Evolutionary conservation across 1,140 invertebrate species (phyloP), one percentile per base, ranked within the genome.

Genomic region (Monomorium pharaonis): DNA sequence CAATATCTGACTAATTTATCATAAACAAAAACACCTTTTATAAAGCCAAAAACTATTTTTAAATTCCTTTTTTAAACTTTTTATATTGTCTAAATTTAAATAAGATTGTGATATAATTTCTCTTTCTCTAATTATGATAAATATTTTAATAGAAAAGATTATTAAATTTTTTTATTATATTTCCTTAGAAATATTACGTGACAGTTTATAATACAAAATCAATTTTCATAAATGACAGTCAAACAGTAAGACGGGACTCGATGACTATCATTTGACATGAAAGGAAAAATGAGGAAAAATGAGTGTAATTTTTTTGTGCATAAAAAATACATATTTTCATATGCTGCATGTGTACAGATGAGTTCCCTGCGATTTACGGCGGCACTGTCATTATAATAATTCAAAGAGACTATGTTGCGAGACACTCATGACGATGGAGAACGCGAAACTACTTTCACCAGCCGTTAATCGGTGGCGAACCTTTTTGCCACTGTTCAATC

Each of bases 361-460:
- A 49, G 9, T 69, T 51, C 18, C 2, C 10, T 16, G 51, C 7
- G 6, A 30, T 12, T 14, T 1, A 65, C 30, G 3, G 14, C 9
- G 14, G n/a, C 9, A 9, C 33, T 54, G 12, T 33, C 12, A 58
- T 56, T 70, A 69, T 81, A 47, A 60, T 74, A 74, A 74, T 60
- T 83, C 5, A 9, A 83, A 72, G 27, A 6, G 30, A 44, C 18
- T 67, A 65, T 37, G 37, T 56, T 44, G n/a, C 14, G 24, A 21
- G 21, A 30, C 24, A 56, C 16, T n/a, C 51, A 21, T 24, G 47
- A 42, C 16, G n/a, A 0, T 30, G 30, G 44, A 81, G 27, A 78
- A 47, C 44, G 21, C 2, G 33, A 58, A 69, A 63, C 42, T 62
- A 63, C 87, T 87, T 87, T 88, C 85, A 70, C 70, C 33, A 12